phyloP scores from a whole-genome alignment of 2,888 invertebrate genomes.

The Eupithecia dodoneata region DNA sequence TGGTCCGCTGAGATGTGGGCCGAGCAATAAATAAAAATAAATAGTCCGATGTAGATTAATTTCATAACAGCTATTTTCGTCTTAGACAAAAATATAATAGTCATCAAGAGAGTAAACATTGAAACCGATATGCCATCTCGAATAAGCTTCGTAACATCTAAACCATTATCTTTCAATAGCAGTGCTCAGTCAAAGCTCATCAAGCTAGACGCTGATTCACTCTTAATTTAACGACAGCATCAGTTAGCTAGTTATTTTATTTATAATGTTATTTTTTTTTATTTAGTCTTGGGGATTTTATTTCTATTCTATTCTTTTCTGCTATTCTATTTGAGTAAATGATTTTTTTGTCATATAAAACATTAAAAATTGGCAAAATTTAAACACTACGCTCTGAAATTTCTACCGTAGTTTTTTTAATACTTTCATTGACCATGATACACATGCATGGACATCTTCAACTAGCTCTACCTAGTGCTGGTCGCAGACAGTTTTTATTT shows the following conservation, averaged over 20 bases:
- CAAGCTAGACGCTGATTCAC: conserved; percentile 19
- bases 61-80: conserved; percentile 8
- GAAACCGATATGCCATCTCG: conserved; percentile 59
- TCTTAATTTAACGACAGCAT: background rate
- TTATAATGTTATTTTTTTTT: too few species aligned
- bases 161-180: conserved; percentile 80
- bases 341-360: too few species aligned
- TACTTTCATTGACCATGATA: background rate
- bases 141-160: conserved; percentile 77
- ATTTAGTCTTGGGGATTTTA: background rate
- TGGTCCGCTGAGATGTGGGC: background rate
- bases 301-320: background rate
- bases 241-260: background rate
- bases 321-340: too few species aligned
- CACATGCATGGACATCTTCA: background rate
- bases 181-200: conserved; percentile 58
- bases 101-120: conserved; percentile 50
- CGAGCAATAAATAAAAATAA: background rate
- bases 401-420: background rate
- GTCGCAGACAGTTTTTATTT: background rate
- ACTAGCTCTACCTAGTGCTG: background rate
- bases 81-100: conserved; percentile 24
- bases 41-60: background rate
- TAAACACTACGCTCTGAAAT: background rate
- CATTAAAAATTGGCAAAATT: too few species aligned